These are phyloP conservation scores for Apis dorsata DNA, from an alignment of 1,140 invertebrate species.

Conservation along the genomic window DNA sequence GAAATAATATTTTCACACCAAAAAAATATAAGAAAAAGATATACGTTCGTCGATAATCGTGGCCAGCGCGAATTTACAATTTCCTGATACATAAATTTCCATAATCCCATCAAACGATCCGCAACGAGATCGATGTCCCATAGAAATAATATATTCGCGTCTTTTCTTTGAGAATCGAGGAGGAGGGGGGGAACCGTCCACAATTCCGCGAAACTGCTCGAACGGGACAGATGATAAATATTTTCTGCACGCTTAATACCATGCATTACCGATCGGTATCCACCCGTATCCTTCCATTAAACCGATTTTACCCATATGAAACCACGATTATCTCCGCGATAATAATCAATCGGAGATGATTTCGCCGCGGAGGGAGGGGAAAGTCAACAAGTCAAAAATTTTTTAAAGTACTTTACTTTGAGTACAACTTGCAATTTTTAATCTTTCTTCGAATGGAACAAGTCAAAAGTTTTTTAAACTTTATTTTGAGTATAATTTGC, in stretches of 20 bases:
- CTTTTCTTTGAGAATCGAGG: neutral
- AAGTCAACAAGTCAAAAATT: neutral
- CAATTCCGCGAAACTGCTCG: conserved; percentile 9
- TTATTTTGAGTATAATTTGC: no score
- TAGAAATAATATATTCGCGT: conserved; percentile 3
- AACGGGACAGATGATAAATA: neutral
- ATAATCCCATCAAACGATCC: conserved; percentile 1
- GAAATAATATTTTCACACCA: neutral
- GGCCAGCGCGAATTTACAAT: neutral
- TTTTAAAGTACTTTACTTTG: neutral
- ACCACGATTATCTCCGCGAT: conserved; percentile 40
- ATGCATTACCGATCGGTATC: neutral
- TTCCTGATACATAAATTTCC: conserved; percentile 22
- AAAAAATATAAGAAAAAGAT: neutral
- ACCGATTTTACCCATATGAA: conserved; percentile 24
- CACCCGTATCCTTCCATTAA: conserved; percentile 25
- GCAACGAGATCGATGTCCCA: neutral
- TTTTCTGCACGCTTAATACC: conserved; percentile 16
- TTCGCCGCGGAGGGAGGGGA: neutral
- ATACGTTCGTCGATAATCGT: neutral
- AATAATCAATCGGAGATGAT: conserved; percentile 36
- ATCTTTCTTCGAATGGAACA: no score
- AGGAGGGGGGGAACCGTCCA: neutral
- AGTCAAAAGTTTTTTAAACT: no score
- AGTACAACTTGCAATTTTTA: no score